phyloP scores from a whole-genome alignment of 2,797 vertebrate genomes.

The Neopelma chrysocephalum region DNA sequence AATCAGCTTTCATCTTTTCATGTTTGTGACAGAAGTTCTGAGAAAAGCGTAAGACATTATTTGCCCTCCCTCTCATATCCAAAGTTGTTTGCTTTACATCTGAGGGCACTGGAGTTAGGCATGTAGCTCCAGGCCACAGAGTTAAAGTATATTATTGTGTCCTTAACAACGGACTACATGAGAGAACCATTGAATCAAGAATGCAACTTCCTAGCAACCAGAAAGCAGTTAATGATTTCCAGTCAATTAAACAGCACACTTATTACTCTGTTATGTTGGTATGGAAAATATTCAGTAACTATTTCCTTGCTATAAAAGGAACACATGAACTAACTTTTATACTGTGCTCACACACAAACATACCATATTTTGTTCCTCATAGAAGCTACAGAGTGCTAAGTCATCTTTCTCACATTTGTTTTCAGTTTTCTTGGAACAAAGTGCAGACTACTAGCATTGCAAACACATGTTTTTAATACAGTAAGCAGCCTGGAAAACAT shows the following conservation, averaged over 20 bases:
- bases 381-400: background rate
- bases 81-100: background rate
- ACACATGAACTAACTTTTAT: background rate
- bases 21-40: background rate
- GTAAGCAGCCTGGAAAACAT: background rate
- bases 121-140: background rate
- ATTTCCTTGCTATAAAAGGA: background rate
- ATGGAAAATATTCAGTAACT: background rate
- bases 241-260: background rate
- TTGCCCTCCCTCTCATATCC: background rate
- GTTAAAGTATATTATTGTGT: background rate
- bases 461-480: background rate
- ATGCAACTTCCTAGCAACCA: background rate
- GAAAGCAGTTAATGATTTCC: background rate
- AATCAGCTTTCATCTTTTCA: constrained; percentile 6
- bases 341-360: fast-evolving
- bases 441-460: background rate
- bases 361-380: background rate
- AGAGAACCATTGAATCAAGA: background rate
- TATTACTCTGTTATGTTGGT: background rate
- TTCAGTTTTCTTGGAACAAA: background rate
- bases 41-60: background rate
- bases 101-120: background rate
- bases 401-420: background rate
- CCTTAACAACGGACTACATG: background rate